These are phyloP conservation scores for Trachelus troglodyta DNA, from an alignment of 2,888 invertebrate genomes.

Conservation along the genomic window DNA sequence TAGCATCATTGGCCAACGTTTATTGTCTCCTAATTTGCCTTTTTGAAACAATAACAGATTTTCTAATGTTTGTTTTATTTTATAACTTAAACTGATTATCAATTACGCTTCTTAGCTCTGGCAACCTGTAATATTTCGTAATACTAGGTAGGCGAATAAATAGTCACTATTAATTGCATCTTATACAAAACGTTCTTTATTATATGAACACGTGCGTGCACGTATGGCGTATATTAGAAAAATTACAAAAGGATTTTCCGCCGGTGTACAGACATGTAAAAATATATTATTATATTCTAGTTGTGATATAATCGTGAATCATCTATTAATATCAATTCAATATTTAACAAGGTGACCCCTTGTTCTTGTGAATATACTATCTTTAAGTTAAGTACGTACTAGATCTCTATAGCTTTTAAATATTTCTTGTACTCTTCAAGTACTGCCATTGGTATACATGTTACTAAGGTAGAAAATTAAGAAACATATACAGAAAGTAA, in stretches of 20 bases:
- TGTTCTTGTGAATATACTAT: background rate
- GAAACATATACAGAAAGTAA: constrained; percentile 1
- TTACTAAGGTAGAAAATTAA: constrained; percentile 5
- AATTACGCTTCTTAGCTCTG: background rate
- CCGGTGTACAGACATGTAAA: constrained; percentile 35
- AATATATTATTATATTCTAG: constrained; percentile 43
- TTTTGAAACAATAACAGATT: background rate
- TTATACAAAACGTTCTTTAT: constrained; percentile 10
- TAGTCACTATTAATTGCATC: background rate
- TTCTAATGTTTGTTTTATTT: background rate
- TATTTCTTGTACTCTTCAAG: constrained; percentile 7
- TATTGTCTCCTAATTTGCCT: background rate
- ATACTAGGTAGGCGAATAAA: background rate
- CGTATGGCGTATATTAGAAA: background rate
- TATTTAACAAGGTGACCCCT: background rate
- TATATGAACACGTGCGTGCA: constrained; percentile 4
- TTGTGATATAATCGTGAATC: background rate
- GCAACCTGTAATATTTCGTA: background rate
- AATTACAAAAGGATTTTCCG: constrained; percentile 31
- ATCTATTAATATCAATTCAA: background rate
- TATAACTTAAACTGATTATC: background rate
- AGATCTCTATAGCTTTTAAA: constrained; percentile 5
- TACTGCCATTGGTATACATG: constrained; percentile 7
- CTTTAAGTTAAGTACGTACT: constrained; percentile 8
- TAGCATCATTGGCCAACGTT: background rate